Evolutionary conservation across 2,888 invertebrate genomes (phyloP).

Genomic region (Drosophila peninsularis): DNA sequence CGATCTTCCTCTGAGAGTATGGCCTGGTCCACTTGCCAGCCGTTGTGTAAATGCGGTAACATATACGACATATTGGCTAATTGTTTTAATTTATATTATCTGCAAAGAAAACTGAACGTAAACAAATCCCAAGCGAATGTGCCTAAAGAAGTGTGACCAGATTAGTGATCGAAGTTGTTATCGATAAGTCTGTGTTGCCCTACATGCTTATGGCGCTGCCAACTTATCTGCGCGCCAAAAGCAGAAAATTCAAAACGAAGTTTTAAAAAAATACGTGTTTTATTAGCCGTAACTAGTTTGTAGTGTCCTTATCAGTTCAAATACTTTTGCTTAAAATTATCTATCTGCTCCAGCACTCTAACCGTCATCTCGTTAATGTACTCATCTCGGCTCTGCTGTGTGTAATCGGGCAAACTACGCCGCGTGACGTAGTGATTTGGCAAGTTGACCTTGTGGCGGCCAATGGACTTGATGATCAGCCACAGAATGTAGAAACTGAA

Average conservation of each 20-base stretch:
- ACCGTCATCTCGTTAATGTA: conserved; percentile 82
- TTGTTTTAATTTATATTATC: conserved; percentile 44
- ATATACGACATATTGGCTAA: conserved; percentile 96
- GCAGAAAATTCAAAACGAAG: not conserved
- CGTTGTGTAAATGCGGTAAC: conserved; percentile 99
- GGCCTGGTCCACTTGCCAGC: conserved; percentile 99
- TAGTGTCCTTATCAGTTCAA: conserved; percentile 57
- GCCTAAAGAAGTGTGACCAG: conserved; percentile 10
- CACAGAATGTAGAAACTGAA: conserved; percentile 87
- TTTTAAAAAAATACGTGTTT: conserved; percentile 39
- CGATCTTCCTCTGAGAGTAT: conserved; percentile 99
- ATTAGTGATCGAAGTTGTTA: conserved; percentile 4
- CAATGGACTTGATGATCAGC: conserved; percentile 88
- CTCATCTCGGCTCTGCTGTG: conserved; percentile 70
- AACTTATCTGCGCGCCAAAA: conserved; percentile 33
- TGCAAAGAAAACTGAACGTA: conserved; percentile 49
- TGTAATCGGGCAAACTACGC: conserved; percentile 71
- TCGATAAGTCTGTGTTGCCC: conserved; percentile 21
- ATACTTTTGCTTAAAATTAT: conserved; percentile 82
- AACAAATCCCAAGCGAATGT: conserved; percentile 52
- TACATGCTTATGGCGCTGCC: conserved; percentile 6
- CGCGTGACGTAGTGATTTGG: conserved; percentile 83
- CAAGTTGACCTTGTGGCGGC: conserved; percentile 87
- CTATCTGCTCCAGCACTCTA: conserved; percentile 83
- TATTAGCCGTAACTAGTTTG: conserved; percentile 49